These are phyloP conservation scores for Ptilonorhynchus violaceus DNA, from an alignment of 2,113 vertebrate genomes.

Conservation along the genomic window DNA sequence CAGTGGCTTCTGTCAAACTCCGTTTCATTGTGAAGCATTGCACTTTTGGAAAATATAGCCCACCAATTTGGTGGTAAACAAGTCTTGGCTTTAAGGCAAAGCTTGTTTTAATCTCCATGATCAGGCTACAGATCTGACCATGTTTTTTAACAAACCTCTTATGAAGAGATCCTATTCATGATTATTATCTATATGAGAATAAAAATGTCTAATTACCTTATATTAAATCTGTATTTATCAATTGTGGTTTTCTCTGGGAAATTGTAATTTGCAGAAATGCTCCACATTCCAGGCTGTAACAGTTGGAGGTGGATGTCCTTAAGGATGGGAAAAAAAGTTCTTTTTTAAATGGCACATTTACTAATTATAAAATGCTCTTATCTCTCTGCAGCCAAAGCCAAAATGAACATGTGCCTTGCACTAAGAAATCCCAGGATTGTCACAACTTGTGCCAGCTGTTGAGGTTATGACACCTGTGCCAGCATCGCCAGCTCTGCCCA, in stretches of 20 bases:
- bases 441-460: conserved; percentile 99
- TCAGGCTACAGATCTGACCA: conserved; percentile 69
- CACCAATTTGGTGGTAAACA: conserved; percentile 70
- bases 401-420: conserved; percentile 99
- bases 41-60: conserved; percentile 67
- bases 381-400: conserved; percentile 88
- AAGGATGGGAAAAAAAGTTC: conserved; percentile 79
- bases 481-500: conserved; percentile 93
- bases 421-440: conserved; percentile 99
- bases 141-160: conserved; percentile 70
- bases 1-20: conserved; percentile 62
- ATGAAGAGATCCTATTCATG: conserved; percentile 75
- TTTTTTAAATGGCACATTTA: conserved; percentile 89
- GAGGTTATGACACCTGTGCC: conserved; percentile 98
- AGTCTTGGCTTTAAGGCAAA: conserved; percentile 69
- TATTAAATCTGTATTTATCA: conserved; percentile 82
- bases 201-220: conserved; percentile 78
- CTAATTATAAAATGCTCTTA: conserved; percentile 89
- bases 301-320: conserved; percentile 85
- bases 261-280: conserved; percentile 78
- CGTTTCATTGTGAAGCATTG: conserved; percentile 46
- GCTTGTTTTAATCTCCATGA: conserved; percentile 65
- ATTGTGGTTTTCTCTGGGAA: conserved; percentile 79
- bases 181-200: conserved; percentile 75
- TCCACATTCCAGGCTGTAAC: conserved; percentile 79